These are phyloP conservation scores for Drosophila carrolli DNA, from an alignment of 1,140 invertebrate genomes.

Conservation along the genomic window DNA sequence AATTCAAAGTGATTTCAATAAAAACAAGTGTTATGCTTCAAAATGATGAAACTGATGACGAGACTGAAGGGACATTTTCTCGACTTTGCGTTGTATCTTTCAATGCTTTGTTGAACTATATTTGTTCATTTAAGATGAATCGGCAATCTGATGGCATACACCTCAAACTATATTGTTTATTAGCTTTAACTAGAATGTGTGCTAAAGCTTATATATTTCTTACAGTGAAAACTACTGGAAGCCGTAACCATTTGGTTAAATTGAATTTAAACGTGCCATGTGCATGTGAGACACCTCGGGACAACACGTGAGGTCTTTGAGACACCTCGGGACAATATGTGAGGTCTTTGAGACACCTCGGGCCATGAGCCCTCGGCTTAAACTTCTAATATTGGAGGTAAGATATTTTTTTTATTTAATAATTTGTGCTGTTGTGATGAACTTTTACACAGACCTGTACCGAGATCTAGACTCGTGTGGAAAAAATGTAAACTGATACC, in stretches of 20 bases:
- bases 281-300: constrained; percentile 16
- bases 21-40: constrained; percentile 38
- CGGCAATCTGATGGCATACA: constrained; percentile 68
- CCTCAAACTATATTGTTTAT: background rate
- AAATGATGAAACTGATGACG: constrained; percentile 77
- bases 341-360: background rate
- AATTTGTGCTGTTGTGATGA: constrained; percentile 46
- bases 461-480: constrained; percentile 57
- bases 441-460: constrained; percentile 73
- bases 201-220: background rate
- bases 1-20: background rate
- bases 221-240: constrained; percentile 32
- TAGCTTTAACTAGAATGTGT: background rate
- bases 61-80: constrained; percentile 71
- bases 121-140: constrained; percentile 76
- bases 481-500: constrained; percentile 58
- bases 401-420: background rate
- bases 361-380: background rate
- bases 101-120: constrained; percentile 58
- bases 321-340: constrained; percentile 3
- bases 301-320: background rate
- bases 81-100: constrained; percentile 60
- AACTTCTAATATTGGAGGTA: constrained; percentile 5
- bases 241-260: background rate
- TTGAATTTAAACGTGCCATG: background rate